phyloP scores from a whole-genome alignment of 64 coral and sea anemone genomes.

The Orbicella faveolata region DNA sequence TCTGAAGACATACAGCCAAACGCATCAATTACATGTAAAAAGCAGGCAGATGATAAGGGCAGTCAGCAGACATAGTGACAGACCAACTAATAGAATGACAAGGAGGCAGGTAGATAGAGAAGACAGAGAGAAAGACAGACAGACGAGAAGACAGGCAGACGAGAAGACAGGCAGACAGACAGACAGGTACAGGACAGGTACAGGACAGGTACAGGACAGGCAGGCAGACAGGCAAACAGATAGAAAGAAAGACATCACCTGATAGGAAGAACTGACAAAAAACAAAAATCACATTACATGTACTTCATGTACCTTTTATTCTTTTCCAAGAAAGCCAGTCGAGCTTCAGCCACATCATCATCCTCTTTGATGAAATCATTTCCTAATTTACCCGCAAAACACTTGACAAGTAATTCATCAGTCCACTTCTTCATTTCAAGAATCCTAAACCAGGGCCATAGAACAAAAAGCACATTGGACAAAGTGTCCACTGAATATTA shows the following conservation, averaged over 20 bases:
- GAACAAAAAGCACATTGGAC: too few species aligned
- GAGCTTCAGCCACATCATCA: slow-evolving; percentile 54
- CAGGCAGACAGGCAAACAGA: background rate
- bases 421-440: slow-evolving; percentile 63
- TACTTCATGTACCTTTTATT: slow-evolving; percentile 36
- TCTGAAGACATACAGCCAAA: background rate
- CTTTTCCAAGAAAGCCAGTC: slow-evolving; percentile 43
- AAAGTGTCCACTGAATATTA: too few species aligned
- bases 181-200: background rate
- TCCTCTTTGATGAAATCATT: slow-evolving; percentile 39
- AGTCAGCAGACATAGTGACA: too few species aligned
- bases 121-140: background rate
- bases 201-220: too few species aligned
- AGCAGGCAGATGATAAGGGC: too few species aligned
- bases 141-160: background rate
- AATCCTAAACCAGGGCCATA: slow-evolving; percentile 9
- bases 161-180: background rate
- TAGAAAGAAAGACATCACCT: too few species aligned
- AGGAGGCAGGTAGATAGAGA: background rate
- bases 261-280: too few species aligned
- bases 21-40: background rate
- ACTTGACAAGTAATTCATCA: slow-evolving; percentile 45
- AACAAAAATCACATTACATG: too few species aligned
- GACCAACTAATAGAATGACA: too few species aligned
- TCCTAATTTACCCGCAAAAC: slow-evolving; percentile 44